These are phyloP conservation scores for Oncorhynchus keta DNA, from an alignment of 2,113 vertebrate species.

Conservation along the genomic window DNA sequence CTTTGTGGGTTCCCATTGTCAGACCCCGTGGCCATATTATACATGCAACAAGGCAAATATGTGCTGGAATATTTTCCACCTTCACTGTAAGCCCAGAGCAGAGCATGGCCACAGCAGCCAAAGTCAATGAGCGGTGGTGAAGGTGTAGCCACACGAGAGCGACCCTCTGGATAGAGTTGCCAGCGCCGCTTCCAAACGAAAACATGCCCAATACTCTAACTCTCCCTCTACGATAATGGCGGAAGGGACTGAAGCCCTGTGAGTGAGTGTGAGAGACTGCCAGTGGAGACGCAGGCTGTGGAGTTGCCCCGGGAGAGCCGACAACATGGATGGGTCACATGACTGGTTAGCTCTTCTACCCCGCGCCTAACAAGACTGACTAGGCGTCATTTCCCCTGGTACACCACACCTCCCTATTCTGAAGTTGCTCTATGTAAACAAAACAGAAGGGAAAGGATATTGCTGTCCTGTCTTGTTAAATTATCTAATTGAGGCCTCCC, in stretches of 20 bases:
- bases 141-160: slow-evolving; percentile 30
- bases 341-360: slow-evolving; percentile 20
- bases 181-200: slow-evolving; percentile 21
- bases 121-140: slow-evolving; percentile 34
- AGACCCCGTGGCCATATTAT: background rate
- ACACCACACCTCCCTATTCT: background rate
- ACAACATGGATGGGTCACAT: slow-evolving; percentile 7
- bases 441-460: slow-evolving; percentile 2
- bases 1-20: background rate
- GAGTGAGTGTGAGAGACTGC: background rate
- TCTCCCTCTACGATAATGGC: slow-evolving; percentile 7
- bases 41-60: slow-evolving; percentile 24
- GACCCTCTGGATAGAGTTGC: slow-evolving; percentile 37
- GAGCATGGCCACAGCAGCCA: slow-evolving; percentile 29
- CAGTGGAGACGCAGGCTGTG: slow-evolving; percentile 6
- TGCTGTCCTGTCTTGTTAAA: slow-evolving; percentile 25
- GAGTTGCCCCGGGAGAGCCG: slow-evolving; percentile 25
- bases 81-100: slow-evolving; percentile 38
- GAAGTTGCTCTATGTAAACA: slow-evolving; percentile 15
- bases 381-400: background rate
- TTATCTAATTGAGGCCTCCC: slow-evolving; percentile 18
- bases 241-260: slow-evolving; percentile 5
- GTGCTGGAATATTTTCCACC: slow-evolving; percentile 31
- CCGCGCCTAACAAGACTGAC: slow-evolving; percentile 27
- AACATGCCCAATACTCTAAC: slow-evolving; percentile 6